phyloP scores from a whole-genome alignment of 2,797 vertebrate species.

The Manis javanica region DNA sequence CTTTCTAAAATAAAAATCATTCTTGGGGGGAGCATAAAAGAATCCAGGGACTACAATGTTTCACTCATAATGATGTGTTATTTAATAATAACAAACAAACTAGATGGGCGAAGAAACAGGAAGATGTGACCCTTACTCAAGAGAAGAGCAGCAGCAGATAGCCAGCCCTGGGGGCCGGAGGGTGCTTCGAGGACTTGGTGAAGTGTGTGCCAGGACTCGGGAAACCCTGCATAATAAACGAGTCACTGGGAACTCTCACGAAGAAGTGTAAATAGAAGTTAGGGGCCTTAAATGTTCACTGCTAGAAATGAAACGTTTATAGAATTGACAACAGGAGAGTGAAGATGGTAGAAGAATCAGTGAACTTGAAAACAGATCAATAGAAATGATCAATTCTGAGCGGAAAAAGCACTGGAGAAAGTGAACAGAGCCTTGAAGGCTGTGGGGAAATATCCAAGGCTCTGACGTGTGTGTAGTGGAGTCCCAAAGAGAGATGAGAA shows the following conservation, averaged over 20 bases:
- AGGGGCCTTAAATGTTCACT: not conserved
- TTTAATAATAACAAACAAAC: not conserved
- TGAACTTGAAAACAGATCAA: not conserved
- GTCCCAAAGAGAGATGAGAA: not conserved
- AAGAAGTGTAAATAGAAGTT: not conserved
- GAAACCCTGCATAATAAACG: no score
- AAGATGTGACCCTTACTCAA: not conserved
- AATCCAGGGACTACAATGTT: not conserved
- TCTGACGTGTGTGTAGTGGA: not conserved
- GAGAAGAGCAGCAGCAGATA: not conserved
- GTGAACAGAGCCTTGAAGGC: not conserved
- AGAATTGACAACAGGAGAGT: not conserved
- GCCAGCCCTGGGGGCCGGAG: not conserved
- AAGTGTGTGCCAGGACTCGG: not conserved
- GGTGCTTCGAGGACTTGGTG: accelerated
- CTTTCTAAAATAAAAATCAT: not conserved
- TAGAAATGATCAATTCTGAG: not conserved
- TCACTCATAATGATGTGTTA: not conserved
- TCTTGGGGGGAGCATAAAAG: not conserved
- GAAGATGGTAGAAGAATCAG: not conserved
- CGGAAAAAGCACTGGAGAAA: not conserved
- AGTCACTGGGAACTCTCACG: no score
- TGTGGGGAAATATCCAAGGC: no score
- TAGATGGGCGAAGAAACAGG: not conserved
- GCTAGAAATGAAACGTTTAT: not conserved